Evolutionary conservation across 1,140 invertebrate species (phyloP), one percentile per base, ranked within the genome.

Genomic region (Diabrotica virgifera): DNA sequence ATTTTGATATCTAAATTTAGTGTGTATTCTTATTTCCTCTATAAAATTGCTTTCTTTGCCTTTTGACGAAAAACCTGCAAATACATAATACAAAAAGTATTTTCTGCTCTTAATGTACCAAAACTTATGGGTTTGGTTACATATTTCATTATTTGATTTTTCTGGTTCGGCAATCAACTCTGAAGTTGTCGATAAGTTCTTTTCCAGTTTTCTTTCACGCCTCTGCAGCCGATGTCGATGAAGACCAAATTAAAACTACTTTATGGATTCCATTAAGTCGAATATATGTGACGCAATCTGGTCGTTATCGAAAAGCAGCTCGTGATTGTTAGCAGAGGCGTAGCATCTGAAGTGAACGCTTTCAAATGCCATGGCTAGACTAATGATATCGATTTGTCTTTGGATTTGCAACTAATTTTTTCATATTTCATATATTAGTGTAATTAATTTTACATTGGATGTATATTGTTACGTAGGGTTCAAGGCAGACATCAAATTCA

Each of bases 251-350:
- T 68, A 70, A 70, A 67, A 66, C 66, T 62, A 70, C 63, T 70
- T 70, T 70, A 70, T 70, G 69, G 69, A 65, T 65, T 70, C 69
- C 69, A 70, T 70, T 70, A 70, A 61, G 61, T 63, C 65, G 58
- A 60, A 58, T 52, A 62, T 59, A 56, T 54, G 66, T 64, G 62
- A 70, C 63, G 67, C 67, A 65, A 68, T 65, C 52, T 40, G 40
- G 13, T 52, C 50, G 60, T 53, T 62, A 62, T 62, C 60, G 50
- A 24, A 54, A 14, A 62, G 51, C 50, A 51, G 24, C 7, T 9
- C 5, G 10, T 10, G 9, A 36, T 24, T 58, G 9, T 12, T 50
- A 61, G 14, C 46, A 7, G 40, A 50, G 14, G 14, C 14, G 38
- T 61, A 61, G 38, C 56, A 37, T 61, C 7, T 13, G 46, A 61